Percentiles rank a stretch among this genome's conserved stretches.
phyloP scores from a whole-genome alignment of 2,888 invertebrate genomes.

The Hyppa rectilinea region DNA sequence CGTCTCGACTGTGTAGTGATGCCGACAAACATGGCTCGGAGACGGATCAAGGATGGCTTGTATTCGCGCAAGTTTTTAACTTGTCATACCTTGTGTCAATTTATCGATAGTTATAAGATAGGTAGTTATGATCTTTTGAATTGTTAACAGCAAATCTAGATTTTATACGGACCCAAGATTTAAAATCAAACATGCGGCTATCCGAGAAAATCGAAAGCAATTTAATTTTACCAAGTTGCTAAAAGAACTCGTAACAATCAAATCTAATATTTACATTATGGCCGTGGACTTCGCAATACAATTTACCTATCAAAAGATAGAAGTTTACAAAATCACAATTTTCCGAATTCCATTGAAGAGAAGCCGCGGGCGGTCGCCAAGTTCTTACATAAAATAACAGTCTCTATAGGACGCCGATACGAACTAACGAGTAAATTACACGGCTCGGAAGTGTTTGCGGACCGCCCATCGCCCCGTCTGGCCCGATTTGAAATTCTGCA shows the following conservation, averaged over 20 bases:
- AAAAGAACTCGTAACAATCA: constrained; percentile 2
- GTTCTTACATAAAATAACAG: constrained; percentile 78
- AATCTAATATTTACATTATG: constrained; percentile 35
- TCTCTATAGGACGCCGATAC: constrained; percentile 76
- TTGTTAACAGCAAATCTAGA: neutral
- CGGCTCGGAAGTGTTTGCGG: constrained; percentile 82
- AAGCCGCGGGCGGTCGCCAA: constrained; percentile 76
- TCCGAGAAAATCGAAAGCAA: neutral
- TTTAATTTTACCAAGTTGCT: constrained; percentile 7
- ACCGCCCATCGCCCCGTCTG: constrained; percentile 78
- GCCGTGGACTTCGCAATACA: constrained; percentile 50
- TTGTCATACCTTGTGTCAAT: constrained; percentile 47
- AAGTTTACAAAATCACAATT: constrained; percentile 72
- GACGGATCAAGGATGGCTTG: constrained; percentile 40
- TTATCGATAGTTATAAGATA: constrained; percentile 51
- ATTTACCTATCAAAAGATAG: constrained; percentile 63
- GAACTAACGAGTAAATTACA: constrained; percentile 85
- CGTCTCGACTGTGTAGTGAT: constrained; percentile 64
- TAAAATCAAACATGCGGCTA: neutral
- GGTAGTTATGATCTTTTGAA: constrained; percentile 22
- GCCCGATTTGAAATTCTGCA: constrained; percentile 74
- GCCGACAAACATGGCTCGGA: constrained; percentile 63
- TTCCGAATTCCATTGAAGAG: constrained; percentile 72
- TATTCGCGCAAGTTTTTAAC: constrained; percentile 44
- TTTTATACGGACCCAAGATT: neutral